A percentile compares a stretch with the other conserved stretches of the same genome.
phyloP scores from a whole-genome alignment of 1,140 invertebrate genomes.

The Ceratina calcarata region DNA sequence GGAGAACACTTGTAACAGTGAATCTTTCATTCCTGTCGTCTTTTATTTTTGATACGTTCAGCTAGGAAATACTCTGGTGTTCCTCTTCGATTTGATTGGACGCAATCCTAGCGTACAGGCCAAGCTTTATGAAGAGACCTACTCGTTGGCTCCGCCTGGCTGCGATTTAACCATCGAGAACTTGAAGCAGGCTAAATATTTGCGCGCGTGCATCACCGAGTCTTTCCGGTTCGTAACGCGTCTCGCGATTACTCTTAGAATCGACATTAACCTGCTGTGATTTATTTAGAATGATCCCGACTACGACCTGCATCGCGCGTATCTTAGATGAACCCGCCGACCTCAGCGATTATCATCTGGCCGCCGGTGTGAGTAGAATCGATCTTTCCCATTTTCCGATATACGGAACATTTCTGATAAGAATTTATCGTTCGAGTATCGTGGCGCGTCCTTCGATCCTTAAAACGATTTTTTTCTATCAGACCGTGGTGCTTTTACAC shows the following conservation, averaged over 20 bases:
- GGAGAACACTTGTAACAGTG: too few relatives aligned
- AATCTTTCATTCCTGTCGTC: neutral
- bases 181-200: conserved; percentile 86
- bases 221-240: conserved; percentile 83
- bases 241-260: neutral
- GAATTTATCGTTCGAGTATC: neutral
- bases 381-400: neutral
- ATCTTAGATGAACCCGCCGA: conserved; percentile 89
- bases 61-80: conserved; percentile 91
- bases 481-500: conserved; percentile 93
- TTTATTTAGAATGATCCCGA: conserved; percentile 85
- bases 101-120: conserved; percentile 86
- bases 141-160: conserved; percentile 80
- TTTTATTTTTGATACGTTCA: conserved; percentile 69
- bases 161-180: conserved; percentile 83
- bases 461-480: conserved; percentile 55
- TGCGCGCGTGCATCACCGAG: conserved; percentile 93
- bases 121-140: conserved; percentile 88
- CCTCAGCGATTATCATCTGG: conserved; percentile 88
- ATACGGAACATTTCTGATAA: neutral
- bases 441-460: neutral
- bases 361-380: conserved; percentile 86
- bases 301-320: conserved; percentile 90
- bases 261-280: neutral
- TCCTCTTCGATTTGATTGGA: conserved; percentile 89